These are phyloP conservation scores for Anagyrus pseudococci DNA, from an alignment of 2,888 invertebrate species.

Conservation along the genomic window DNA sequence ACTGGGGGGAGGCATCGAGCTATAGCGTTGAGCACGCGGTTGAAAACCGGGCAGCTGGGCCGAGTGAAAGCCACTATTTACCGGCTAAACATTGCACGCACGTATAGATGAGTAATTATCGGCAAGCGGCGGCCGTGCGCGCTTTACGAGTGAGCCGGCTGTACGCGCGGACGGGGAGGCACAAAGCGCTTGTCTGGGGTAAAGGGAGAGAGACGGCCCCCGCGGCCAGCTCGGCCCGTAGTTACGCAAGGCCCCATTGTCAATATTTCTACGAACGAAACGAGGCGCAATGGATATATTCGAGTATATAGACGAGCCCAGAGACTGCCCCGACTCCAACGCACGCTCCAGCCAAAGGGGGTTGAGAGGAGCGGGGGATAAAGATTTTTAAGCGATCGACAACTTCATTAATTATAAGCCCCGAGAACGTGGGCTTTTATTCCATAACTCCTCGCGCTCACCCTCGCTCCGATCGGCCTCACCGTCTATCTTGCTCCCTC, in stretches of 20 bases:
- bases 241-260: constrained; percentile 33
- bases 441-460: too few relatives aligned
- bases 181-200: neutral
- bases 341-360: neutral
- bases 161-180: neutral
- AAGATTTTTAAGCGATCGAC: constrained; percentile 20
- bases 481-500: too few relatives aligned
- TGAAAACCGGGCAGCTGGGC: constrained; percentile 3
- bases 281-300: constrained; percentile 24
- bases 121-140: constrained; percentile 5
- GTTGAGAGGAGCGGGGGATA: neutral
- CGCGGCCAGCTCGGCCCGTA: neutral
- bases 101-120: constrained; percentile 32
- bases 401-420: constrained; percentile 21
- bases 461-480: too few relatives aligned
- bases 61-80: constrained; percentile 32
- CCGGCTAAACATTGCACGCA: constrained; percentile 29
- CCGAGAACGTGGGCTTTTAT: neutral
- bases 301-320: neutral
- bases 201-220: neutral
- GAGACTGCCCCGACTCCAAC: too few relatives aligned
- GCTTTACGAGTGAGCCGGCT: constrained; percentile 19
- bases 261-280: constrained; percentile 29
- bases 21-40: too few relatives aligned
- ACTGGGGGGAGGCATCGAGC: too few relatives aligned